Base-by-base conservation (phyloP, 2,888 invertebrate species). In the Pachliopta kotzebuea region DNA sequence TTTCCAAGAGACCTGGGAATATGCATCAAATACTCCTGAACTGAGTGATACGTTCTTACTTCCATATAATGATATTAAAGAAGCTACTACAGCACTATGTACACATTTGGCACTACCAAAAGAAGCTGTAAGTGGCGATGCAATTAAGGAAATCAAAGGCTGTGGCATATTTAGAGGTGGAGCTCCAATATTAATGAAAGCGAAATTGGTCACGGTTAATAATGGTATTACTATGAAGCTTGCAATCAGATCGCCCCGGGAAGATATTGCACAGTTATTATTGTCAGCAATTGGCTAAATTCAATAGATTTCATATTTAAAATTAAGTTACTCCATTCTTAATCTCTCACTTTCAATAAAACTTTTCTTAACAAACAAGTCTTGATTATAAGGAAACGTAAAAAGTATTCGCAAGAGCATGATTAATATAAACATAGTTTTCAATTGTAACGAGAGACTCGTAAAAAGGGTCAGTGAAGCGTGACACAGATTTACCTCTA, bases 141-240 rank as follows among this genome's bases (percentile, higher is more conserved):
- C 90, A 0, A 84, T 91, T 0, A 90, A 89, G 62, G 89, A 90
- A 49, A 88, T 90, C 0, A 69, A 88, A 0, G 90, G 88, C 0
- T 81, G 82, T 45, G 99, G 98, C 9, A 92, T 96, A 26, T 99
- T 97, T 83, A 94, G 99, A 65, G 98, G 98, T 0, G 98, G 98
- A 0, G 95, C 96, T 62, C 98, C 98, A 66, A 95, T 98, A 37
- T 88, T 99, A 62, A 97, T 98, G 0, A 93, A 96, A 67, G 96
- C 98, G 3, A 97, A 98, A 82, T 83, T 98, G 67, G 91, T 97
- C n/a, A 93, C 95, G 0, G 80, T 92, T 31, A 93, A 94, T 49
- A 93, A 93, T 26, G 96, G 96, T n/a, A 97, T 99, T 0, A 98
- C 98, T 4, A 98, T 99, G 97, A 97, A 98, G 81, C 90, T 99